A percentile compares a stretch with the other conserved stretches of the same genome.
These are phyloP conservation scores for Megalonaias nervosa DNA, from an alignment of 1,140 invertebrate genomes.

Conservation along the genomic window DNA sequence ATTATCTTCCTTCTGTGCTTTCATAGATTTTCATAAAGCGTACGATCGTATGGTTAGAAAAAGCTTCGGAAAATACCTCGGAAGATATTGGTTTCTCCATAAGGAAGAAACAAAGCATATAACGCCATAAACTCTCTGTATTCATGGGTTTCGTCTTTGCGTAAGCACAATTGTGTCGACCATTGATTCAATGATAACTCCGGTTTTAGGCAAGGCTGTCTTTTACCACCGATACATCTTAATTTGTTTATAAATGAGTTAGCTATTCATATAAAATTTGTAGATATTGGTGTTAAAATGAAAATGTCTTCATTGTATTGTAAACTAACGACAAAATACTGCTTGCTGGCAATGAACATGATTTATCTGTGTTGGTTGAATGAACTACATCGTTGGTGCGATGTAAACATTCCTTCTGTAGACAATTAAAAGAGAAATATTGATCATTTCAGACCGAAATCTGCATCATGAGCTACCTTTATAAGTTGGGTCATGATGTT, in stretches of 20 bases:
- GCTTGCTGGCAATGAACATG: constrained; percentile 10
- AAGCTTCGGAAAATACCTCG: not conserved
- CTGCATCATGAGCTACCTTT: not conserved
- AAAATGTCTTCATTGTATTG: constrained; percentile 20
- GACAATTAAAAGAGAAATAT: constrained; percentile 18
- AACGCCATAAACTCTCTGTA: constrained; percentile 7
- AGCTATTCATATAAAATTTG: not conserved
- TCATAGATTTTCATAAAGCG: constrained; percentile 35
- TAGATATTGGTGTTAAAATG: constrained; percentile 4
- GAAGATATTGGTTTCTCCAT: constrained; percentile 1
- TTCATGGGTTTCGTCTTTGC: not conserved
- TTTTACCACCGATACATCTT: constrained; percentile 12
- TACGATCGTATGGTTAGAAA: constrained; percentile 20
- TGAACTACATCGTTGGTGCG: constrained; percentile 10
- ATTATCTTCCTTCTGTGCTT: constrained; percentile 11
- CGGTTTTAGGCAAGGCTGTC: constrained; percentile 19
- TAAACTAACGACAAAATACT: constrained; percentile 30
- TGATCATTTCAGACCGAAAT: constrained; percentile 26
- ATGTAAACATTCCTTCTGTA: constrained; percentile 3
- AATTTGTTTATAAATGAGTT: constrained; percentile 29
- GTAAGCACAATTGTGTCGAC: not conserved
- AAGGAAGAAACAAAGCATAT: not conserved
- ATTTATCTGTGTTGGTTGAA: constrained; percentile 23
- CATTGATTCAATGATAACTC: constrained; percentile 18
- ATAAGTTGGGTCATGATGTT: not conserved